Evolutionary conservation across 2,888 invertebrate genomes (phyloP).

Genomic region (Agriotes lineatus): DNA sequence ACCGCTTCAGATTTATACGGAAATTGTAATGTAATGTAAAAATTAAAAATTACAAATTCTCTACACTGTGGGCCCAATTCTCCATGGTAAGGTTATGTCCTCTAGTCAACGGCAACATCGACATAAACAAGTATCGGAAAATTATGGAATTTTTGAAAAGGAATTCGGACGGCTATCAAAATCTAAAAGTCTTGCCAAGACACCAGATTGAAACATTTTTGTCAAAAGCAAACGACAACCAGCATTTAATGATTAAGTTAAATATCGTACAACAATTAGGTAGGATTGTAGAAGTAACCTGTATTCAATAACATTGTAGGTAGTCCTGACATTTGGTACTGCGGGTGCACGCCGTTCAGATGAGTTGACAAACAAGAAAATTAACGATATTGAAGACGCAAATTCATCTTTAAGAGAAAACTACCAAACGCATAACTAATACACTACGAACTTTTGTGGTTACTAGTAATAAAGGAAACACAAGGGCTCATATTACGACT

Average conservation of each 20-base stretch:
- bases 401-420: neutral
- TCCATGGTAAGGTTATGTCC: neutral
- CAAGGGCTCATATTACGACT: neutral
- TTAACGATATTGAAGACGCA: slow-evolving; percentile 4
- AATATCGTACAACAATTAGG: neutral
- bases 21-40: neutral
- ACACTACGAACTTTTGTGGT: neutral
- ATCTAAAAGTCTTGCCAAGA: slow-evolving; percentile 4
- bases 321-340: neutral
- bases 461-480: too few species aligned
- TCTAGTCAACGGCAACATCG: neutral
- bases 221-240: slow-evolving; percentile 2
- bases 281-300: too few species aligned
- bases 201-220: slow-evolving; percentile 10
- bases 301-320: neutral
- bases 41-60: slow-evolving; percentile 1
- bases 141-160: slow-evolving; percentile 7
- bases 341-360: neutral
- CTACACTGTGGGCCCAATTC: neutral
- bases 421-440: neutral
- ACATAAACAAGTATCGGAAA: slow-evolving; percentile 4
- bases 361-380: neutral
- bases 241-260: slow-evolving; percentile 1
- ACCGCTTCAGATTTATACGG: slow-evolving; percentile 3
- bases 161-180: slow-evolving; percentile 12